Evolutionary conservation across 2,797 vertebrate genomes (phyloP).

Genomic region (Botia almorhae): DNA sequence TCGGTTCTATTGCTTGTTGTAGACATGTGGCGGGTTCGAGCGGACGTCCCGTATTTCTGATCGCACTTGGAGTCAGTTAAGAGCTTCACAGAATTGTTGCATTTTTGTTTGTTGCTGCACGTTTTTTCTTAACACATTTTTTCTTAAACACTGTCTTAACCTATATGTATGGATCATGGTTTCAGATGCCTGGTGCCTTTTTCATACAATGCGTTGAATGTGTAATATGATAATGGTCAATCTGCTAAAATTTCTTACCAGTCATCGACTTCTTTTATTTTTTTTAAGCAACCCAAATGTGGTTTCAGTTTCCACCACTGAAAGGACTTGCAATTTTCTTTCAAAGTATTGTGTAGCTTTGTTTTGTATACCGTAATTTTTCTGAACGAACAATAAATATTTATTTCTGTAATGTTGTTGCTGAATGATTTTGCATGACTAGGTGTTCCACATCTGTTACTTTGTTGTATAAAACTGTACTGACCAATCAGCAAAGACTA

Average conservation of each 20-base stretch:
- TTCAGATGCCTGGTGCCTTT: neutral
- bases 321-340: neutral
- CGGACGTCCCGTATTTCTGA: neutral
- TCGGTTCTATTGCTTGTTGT: neutral
- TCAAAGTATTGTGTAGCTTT: neutral
- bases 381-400: conserved; percentile 34
- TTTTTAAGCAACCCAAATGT: too few relatives aligned
- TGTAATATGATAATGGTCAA: neutral
- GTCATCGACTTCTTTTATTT: neutral
- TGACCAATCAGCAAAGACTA: neutral
- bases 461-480: neutral
- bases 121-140: neutral
- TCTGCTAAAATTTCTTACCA: neutral
- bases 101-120: neutral
- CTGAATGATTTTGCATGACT: neutral
- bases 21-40: neutral
- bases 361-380: conserved; percentile 22
- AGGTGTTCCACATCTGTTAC: neutral
- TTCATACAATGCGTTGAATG: neutral
- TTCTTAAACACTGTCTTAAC: neutral
- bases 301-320: neutral
- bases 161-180: neutral
- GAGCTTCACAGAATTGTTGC: neutral
- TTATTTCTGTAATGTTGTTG: neutral
- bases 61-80: neutral